Conservation (phyloP, 2,888 invertebrate species). For the Chymomyza amoena region DNA sequence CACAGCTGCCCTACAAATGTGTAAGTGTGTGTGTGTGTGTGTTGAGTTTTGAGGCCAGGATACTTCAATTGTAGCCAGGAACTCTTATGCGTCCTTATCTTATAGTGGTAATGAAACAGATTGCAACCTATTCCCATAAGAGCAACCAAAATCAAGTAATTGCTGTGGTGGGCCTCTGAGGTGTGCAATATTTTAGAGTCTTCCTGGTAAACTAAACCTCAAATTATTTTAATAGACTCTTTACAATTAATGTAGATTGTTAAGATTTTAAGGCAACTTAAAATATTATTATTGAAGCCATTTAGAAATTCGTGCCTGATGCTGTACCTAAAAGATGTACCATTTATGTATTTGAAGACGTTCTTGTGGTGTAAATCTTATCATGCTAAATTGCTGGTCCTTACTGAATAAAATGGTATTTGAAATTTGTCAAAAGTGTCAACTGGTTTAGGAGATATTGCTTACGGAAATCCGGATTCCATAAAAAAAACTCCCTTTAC, state of each 20-base stretch:
- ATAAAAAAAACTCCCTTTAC: too few relatives aligned
- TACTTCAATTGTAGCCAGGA: not conserved
- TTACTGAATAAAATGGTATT: too few relatives aligned
- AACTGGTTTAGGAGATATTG: too few relatives aligned
- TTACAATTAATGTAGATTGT: not conserved
- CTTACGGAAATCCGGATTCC: too few relatives aligned
- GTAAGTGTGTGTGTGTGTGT: not conserved
- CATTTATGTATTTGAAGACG: too few relatives aligned
- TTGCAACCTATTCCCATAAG: not conserved
- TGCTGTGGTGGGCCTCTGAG: not conserved
- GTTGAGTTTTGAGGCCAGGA: not conserved
- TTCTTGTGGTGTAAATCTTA: too few relatives aligned
- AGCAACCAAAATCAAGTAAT: not conserved
- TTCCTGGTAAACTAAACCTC: not conserved
- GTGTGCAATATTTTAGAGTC: not conserved
- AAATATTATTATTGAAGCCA: too few relatives aligned
- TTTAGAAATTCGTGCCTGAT: too few relatives aligned
- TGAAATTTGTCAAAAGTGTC: too few relatives aligned
- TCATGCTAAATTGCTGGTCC: too few relatives aligned
- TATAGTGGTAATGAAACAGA: not conserved
- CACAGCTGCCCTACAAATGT: slow-evolving; percentile 19
- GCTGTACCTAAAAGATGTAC: too few relatives aligned
- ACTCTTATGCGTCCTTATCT: not conserved
- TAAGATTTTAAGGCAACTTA: too few relatives aligned
- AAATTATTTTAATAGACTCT: not conserved